These are phyloP conservation scores for Triplophysa dalaica DNA, from an alignment of 2,113 vertebrate genomes.

Conservation along the genomic window DNA sequence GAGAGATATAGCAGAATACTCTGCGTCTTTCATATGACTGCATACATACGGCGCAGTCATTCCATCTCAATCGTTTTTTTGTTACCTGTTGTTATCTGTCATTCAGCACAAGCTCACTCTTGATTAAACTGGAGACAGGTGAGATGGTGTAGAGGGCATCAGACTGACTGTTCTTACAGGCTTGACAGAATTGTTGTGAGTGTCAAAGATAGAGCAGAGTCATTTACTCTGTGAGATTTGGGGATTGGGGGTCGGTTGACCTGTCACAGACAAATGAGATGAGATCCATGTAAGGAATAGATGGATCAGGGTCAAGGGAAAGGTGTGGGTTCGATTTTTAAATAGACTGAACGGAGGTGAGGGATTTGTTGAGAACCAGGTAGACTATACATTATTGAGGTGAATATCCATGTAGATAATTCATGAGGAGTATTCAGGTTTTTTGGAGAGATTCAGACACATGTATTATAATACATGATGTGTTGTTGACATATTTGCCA, in stretches of 20 bases:
- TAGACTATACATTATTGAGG: slow-evolving; percentile 25
- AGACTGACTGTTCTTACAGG: slow-evolving; percentile 4
- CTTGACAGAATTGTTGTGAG: slow-evolving; percentile 17
- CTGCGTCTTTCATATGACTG: not conserved
- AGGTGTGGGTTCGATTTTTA: not conserved
- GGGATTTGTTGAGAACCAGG: not conserved
- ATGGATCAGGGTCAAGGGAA: slow-evolving; percentile 1
- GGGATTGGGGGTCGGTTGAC: not conserved
- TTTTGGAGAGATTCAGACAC: not conserved
- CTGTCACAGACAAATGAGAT: slow-evolving; percentile 32
- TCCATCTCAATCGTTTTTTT: not conserved
- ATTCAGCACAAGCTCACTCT: not conserved
- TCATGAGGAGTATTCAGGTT: not conserved
- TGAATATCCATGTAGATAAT: not conserved
- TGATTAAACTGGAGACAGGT: slow-evolving; percentile 9
- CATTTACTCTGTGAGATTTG: slow-evolving; percentile 13
- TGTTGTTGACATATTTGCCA: not conserved
- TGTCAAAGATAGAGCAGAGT: not conserved
- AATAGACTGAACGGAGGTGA: not conserved
- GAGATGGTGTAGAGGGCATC: not conserved
- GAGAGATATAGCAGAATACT: not conserved
- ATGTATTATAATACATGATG: not conserved
- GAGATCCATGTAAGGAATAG: slow-evolving; percentile 1
- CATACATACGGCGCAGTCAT: not conserved
- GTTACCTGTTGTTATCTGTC: slow-evolving; percentile 25